These are phyloP conservation scores for Eupithecia pulchellata DNA, from an alignment of 2,888 invertebrate species.

Conservation along the genomic window DNA sequence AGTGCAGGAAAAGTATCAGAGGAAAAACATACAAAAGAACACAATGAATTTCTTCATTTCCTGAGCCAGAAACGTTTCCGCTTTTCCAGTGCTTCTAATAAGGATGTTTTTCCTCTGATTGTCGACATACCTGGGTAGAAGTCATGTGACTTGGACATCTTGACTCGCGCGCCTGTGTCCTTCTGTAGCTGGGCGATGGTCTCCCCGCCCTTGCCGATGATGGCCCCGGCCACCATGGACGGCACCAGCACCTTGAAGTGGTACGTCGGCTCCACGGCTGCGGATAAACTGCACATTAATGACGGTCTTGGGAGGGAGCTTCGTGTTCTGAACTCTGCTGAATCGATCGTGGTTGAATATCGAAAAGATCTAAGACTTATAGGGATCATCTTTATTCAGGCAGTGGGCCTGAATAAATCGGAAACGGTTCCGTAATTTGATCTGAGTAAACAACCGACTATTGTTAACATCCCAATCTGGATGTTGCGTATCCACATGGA, in stretches of 20 bases:
- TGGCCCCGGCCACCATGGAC: constrained; percentile 98
- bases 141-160: constrained; percentile 99
- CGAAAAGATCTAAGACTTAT: background rate
- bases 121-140: constrained; percentile 96
- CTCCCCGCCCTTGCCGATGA: constrained; percentile 99
- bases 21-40: constrained; percentile 21
- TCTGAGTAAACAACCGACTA: constrained; percentile 31
- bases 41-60: constrained; percentile 17
- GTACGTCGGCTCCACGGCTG: constrained; percentile 94
- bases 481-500: constrained; percentile 44
- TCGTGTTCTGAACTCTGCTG: constrained; percentile 48
- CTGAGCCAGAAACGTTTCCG: background rate
- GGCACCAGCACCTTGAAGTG: constrained; percentile 99
- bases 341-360: constrained; percentile 23
- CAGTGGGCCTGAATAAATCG: constrained; percentile 35
- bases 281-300: constrained; percentile 53
- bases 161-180: constrained; percentile 98
- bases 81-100: background rate
- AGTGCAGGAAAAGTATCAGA: background rate
- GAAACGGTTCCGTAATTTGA: constrained; percentile 23
- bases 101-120: constrained; percentile 5
- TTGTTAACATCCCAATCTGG: constrained; percentile 47
- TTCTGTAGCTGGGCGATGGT: constrained; percentile 99
- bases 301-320: constrained; percentile 44
- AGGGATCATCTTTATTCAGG: constrained; percentile 13